Base-by-base conservation (phyloP, 2,888 invertebrate species). In the Eupithecia subfuscata region DNA sequence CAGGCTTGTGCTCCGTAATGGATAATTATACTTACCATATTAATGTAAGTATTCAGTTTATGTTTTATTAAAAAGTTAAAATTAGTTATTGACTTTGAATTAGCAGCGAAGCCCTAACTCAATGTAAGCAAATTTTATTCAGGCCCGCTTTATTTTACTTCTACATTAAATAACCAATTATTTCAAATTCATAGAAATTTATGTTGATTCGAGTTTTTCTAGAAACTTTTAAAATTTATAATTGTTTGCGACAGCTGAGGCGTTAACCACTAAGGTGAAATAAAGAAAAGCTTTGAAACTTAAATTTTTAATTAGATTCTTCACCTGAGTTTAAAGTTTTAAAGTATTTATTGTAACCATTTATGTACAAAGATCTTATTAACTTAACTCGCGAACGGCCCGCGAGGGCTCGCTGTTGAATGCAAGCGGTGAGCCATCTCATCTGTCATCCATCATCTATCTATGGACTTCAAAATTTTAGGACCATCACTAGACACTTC, bases 291-390 rank as follows among this genome's bases (percentile, higher is more conserved):
- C 45, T 48, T 37, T 60, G 65, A 65, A 56, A 67, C 74, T 69
- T 71, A 30, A 56, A 52, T 64, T 65, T 64, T 64, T 72, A 74
- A 74, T 77, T 70, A 74, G 69, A 72, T 74, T 77, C 48, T 77
- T 77, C 74, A 70, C 72, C 72, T 70, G 69, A 11, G 56, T 11
- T 56, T 22, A 56, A 22, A 56, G 22, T 11, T 56, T 2, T 4
- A 22, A 56, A 4, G 22, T 56, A 56, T 52, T 22, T 52, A 52
- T 22, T 52, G 52, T 22, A n/a, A 22, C 9, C 8, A 18, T n/a
- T 2, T n/a, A 30, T 48, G 9, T 56, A n/a, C 11, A 22, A 56
- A 56, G 11, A 22, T 45, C 52, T 52, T 11, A 52, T n/a, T 6
- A 52, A 52, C 8, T 52, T 2, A 52, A 52, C 18, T 52, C 52